Evolutionary conservation across 2,113 vertebrate species (phyloP).

Genomic region (Microtus ochrogaster): DNA sequence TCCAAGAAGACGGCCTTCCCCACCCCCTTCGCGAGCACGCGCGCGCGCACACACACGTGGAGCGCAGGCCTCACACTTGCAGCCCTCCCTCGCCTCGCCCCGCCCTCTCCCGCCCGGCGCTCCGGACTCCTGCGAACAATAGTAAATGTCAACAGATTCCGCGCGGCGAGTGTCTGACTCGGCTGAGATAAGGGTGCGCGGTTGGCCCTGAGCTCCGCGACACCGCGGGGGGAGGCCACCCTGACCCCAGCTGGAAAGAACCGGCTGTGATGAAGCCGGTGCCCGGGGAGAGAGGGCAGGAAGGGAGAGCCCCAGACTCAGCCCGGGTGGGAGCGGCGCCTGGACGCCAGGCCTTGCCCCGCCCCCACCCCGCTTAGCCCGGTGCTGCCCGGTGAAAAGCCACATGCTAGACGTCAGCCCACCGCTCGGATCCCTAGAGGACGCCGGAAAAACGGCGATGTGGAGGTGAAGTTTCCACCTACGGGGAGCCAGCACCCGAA

Average conservation of each 20-base stretch:
- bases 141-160: constrained; percentile 84
- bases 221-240: background rate
- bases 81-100: constrained; percentile 18
- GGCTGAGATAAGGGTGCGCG: constrained; percentile 54
- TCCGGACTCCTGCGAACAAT: constrained; percentile 80
- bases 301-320: constrained; percentile 26
- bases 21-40: background rate
- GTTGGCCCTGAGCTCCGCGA: constrained; percentile 71
- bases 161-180: constrained; percentile 71
- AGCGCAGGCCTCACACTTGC: constrained; percentile 53
- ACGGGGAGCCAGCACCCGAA: constrained; percentile 40
- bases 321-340: background rate
- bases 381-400: background rate
- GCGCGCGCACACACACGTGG: background rate
- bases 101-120: constrained; percentile 58
- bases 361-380: constrained; percentile 54
- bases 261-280: constrained; percentile 16
- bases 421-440: background rate
- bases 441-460: constrained; percentile 35
- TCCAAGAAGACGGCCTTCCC: constrained; percentile 38
- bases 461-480: constrained; percentile 32
- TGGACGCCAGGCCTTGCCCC: constrained; percentile 46
- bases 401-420: constrained; percentile 11
- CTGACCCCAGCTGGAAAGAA: constrained; percentile 75
- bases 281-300: accelerated